Base-by-base conservation (phyloP, 2,888 invertebrate genomes). In the Cerastis rubricosa region DNA sequence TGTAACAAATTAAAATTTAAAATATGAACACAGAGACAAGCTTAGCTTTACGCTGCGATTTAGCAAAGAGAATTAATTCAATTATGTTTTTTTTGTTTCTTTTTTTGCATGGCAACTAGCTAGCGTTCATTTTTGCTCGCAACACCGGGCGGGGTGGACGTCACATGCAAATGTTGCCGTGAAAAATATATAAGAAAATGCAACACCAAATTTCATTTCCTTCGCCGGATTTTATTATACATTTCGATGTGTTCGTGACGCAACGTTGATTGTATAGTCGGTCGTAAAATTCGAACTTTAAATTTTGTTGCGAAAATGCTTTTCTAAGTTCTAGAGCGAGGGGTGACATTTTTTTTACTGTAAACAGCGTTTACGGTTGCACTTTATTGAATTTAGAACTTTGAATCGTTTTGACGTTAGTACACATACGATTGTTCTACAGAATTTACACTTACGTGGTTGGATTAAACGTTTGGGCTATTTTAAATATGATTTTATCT, bases 171-270 rank as follows among this genome's bases (percentile, higher is more conserved):
- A 91, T 91, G 91, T 88, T 89, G 82, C 83, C 85, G 86, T 86
- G 88, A 84, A 89, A 91, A 91, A 92, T 93, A 90, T 91, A 84
- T 90, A 90, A 93, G 91, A 92, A 93, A 93, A 92, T 91, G 90
- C 89, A 89, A 91, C 92, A 91, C 91, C 88, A 90, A 92, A 91
- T 92, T 92, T 92, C 91, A 93, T 94, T 93, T 93, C 91, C 91
- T 91, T 86, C 90, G 78, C 88, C 87, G 90, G 90, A 92, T 94
- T 94, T 93, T 92, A 93, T 94, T 93, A 93, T 93, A 90, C 90
- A 89, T 89, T 91, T 89, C 91, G 92, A 93, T 92, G 89, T 94
- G 93, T 87, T 89, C 84, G 87, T 92, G 95, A 95, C 94, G 91
- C 88, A 83, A 80, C 85, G 85, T 87, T 93, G 93, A 93, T 94